Evolutionary conservation across 2,888 invertebrate species (phyloP).

Genomic region (Pecten maximus): DNA sequence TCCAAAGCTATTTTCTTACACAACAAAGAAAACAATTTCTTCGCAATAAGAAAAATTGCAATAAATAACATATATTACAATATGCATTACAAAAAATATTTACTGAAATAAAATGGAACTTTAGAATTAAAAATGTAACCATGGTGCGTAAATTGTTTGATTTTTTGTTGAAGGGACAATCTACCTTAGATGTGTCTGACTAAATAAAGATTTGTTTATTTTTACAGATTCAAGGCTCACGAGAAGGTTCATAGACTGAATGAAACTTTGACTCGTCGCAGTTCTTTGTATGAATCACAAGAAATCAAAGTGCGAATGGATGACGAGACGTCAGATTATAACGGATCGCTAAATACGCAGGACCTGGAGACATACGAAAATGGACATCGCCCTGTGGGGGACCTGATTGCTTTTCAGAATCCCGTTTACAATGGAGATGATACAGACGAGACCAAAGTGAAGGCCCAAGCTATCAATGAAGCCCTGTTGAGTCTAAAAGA

Average conservation of each 20-base stretch:
- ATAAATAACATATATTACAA: too few species aligned
- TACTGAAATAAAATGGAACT: too few species aligned
- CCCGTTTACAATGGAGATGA: constrained; percentile 44
- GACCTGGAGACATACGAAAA: constrained; percentile 43
- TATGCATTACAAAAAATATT: too few species aligned
- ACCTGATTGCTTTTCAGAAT: constrained; percentile 42
- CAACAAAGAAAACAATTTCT: too few species aligned
- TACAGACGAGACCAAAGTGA: constrained; percentile 28
- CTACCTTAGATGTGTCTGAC: too few species aligned
- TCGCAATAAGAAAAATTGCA: too few species aligned
- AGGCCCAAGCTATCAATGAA: constrained; percentile 48
- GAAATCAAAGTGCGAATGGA: constrained; percentile 63
- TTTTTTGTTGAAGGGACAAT: too few species aligned
- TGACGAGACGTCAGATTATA: constrained; percentile 60
- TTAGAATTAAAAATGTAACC: too few species aligned
- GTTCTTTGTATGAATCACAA: constrained; percentile 69
- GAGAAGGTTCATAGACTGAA: constrained; percentile 59
- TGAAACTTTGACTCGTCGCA: constrained; percentile 59
- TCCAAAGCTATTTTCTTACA: too few species aligned
- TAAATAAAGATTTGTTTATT: too few species aligned
- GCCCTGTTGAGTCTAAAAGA: constrained; percentile 56
- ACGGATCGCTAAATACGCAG: constrained; percentile 53
- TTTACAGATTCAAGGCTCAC: constrained; percentile 51
- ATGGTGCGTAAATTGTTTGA: too few species aligned
- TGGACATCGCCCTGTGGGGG: constrained; percentile 27